Evolutionary conservation across 2,113 vertebrate genomes (phyloP).

Genomic region (Laticauda laticaudata): DNA sequence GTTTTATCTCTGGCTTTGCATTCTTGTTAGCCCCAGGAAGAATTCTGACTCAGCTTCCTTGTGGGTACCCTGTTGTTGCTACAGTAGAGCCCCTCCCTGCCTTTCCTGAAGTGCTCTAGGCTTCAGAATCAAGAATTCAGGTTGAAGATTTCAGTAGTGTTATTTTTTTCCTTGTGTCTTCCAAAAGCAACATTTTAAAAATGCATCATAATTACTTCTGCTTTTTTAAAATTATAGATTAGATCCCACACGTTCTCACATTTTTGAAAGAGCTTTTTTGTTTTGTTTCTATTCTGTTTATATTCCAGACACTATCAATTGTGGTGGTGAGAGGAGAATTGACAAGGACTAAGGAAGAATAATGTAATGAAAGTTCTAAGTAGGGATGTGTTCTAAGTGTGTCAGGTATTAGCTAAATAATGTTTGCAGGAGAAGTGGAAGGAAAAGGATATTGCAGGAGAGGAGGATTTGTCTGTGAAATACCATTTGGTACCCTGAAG

Average conservation of each 20-base stretch:
- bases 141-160: not conserved
- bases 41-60: not conserved
- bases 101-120: not conserved
- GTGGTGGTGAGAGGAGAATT: not conserved
- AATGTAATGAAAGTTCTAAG: not conserved
- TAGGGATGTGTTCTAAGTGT: not conserved
- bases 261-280: accelerated
- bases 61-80: not conserved
- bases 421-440: not conserved
- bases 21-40: not conserved
- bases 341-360: not conserved
- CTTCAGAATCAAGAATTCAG: not conserved
- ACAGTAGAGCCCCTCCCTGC: not conserved
- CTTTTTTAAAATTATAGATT: not conserved
- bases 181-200: not conserved
- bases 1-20: not conserved
- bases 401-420: not conserved
- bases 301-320: not conserved
- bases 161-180: not conserved
- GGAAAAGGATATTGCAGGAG: not conserved
- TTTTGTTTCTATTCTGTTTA: not conserved
- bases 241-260: accelerated
- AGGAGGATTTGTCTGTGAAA: not conserved
- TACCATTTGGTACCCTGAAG: not conserved
- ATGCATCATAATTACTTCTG: not conserved